Percentiles rank a stretch among this genome's conserved stretches.
Conservation (phyloP, 2,797 vertebrate species). For the Diplodus puntazzo region DNA sequence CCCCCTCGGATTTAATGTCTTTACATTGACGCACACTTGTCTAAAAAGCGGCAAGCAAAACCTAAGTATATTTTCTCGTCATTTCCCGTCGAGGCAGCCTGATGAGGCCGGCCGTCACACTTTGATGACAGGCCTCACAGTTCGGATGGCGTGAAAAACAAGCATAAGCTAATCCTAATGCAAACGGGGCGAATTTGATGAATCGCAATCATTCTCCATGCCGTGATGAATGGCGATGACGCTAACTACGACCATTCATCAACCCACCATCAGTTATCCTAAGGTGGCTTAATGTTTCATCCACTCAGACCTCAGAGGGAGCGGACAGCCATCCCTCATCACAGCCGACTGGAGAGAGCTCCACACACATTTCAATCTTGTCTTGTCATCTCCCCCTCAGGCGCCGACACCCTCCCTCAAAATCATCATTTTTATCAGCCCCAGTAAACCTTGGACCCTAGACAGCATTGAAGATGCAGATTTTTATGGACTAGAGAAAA, state of each 20-base stretch:
- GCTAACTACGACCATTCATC: conserved; percentile 82
- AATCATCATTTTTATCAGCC: conserved; percentile 81
- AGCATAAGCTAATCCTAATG: conserved; percentile 70
- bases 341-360: conserved; percentile 62
- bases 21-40: conserved; percentile 10
- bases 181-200: conserved; percentile 72
- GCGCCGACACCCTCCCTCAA: conserved; percentile 67
- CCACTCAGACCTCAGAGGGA: conserved; percentile 72
- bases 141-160: conserved; percentile 61
- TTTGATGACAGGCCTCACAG: conserved; percentile 50
- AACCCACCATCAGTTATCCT: conserved; percentile 76
- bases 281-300: conserved; percentile 82
- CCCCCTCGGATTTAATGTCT: conserved; percentile 9
- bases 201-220: conserved; percentile 65
- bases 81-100: conserved; percentile 44
- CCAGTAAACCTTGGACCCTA: conserved; percentile 72
- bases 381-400: conserved; percentile 75
- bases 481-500: conserved; percentile 71
- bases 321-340: conserved; percentile 78
- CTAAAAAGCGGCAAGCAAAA: conserved; percentile 23
- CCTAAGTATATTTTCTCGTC: conserved; percentile 51
- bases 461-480: conserved; percentile 65
- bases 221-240: conserved; percentile 74
- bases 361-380: conserved; percentile 79
- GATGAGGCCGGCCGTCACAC: conserved; percentile 51